These are phyloP conservation scores for Nesoenas mayeri DNA, from an alignment of 2,113 vertebrate genomes.

Conservation along the genomic window DNA sequence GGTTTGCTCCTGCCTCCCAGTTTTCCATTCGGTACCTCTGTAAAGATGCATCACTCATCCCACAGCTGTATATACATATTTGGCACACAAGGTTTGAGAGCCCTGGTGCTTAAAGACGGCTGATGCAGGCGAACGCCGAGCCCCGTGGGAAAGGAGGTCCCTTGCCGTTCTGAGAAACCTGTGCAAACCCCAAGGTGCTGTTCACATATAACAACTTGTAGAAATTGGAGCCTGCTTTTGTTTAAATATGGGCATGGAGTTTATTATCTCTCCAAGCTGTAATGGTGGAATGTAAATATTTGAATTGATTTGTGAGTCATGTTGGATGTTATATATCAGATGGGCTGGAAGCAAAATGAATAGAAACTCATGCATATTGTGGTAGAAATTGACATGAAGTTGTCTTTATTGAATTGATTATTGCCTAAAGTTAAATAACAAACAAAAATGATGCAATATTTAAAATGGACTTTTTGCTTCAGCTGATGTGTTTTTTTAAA, in stretches of 20 bases:
- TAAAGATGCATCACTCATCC: neutral
- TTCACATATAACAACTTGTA: neutral
- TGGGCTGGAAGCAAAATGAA: neutral
- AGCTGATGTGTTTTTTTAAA: neutral
- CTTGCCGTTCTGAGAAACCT: neutral
- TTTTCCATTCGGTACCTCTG: neutral
- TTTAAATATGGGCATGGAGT: neutral
- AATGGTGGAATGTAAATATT: conserved; percentile 63
- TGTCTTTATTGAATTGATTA: neutral
- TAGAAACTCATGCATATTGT: neutral
- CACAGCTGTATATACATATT: neutral
- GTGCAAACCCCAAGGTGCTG: conserved; percentile 6
- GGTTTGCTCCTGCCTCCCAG: neutral
- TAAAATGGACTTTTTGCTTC: neutral
- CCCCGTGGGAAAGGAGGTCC: neutral
- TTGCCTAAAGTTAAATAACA: neutral
- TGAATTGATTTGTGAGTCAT: conserved; percentile 28
- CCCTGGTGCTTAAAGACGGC: neutral
- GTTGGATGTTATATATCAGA: neutral
- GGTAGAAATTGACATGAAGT: neutral
- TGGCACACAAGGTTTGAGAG: neutral
- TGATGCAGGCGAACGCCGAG: neutral
- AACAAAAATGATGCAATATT: neutral
- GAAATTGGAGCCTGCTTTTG: neutral
- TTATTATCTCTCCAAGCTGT: conserved; percentile 21